A percentile compares a stretch with the other conserved stretches of the same genome.
Conservation (phyloP, 2,797 vertebrate genomes). For the Epinephelus coioides region DNA sequence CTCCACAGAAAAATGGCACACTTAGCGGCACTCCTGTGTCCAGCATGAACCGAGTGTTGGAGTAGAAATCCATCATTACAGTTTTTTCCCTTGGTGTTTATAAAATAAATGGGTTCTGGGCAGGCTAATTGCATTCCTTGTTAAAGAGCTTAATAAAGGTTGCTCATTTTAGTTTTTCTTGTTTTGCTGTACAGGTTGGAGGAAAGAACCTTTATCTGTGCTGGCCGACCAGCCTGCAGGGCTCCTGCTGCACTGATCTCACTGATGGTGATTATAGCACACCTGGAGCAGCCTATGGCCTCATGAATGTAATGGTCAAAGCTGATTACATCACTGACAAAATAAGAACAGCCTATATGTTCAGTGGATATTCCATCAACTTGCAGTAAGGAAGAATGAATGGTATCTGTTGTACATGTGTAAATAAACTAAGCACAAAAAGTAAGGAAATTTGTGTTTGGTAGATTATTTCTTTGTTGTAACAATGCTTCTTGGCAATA, state of each 20-base stretch:
- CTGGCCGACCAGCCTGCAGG: constrained; percentile 43
- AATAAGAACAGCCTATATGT: constrained; percentile 31
- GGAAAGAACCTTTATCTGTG: constrained; percentile 62
- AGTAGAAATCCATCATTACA: too few relatives aligned
- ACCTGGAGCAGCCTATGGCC: constrained; percentile 23
- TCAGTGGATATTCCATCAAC: accelerated
- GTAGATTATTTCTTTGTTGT: too few relatives aligned
- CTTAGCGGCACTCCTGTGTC: too few relatives aligned
- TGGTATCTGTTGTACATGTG: background rate
- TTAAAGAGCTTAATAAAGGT: too few relatives aligned
- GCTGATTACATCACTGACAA: accelerated
- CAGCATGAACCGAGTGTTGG: too few relatives aligned
- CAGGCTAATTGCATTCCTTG: too few relatives aligned
- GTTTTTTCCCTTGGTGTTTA: too few relatives aligned
- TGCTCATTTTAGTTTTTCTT: too few relatives aligned
- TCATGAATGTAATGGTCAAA: background rate
- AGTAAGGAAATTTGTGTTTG: too few relatives aligned
- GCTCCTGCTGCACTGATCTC: constrained; percentile 77
- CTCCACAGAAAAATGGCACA: too few relatives aligned
- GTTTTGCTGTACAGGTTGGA: constrained; percentile 46
- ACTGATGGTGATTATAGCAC: accelerated
- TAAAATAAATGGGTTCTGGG: too few relatives aligned
- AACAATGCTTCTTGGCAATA: too few relatives aligned
- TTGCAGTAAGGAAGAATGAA: constrained; percentile 81
- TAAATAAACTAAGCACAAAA: background rate